Percentiles rank a stretch among this genome's conserved stretches.
Conservation (phyloP, 2,888 invertebrate genomes). For the Microctonus aethiopoides region DNA sequence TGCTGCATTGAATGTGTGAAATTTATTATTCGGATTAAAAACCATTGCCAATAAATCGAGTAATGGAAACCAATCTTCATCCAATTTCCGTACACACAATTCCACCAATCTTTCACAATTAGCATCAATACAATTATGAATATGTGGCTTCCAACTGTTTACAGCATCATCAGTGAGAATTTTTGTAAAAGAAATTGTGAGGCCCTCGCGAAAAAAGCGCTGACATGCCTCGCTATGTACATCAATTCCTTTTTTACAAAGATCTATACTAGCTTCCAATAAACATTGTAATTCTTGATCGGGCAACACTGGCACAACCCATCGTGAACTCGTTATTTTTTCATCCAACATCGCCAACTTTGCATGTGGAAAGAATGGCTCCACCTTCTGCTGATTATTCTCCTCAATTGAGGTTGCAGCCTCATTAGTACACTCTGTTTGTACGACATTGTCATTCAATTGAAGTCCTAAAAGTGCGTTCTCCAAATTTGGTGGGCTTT, state of each 20-base stretch:
- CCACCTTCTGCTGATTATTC: conserved; percentile 65
- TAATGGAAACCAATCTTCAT: conserved; percentile 90
- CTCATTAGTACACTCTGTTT: conserved; percentile 59
- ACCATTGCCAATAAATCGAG: conserved; percentile 92
- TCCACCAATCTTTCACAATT: conserved; percentile 94
- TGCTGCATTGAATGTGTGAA: conserved; percentile 86
- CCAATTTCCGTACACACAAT: conserved; percentile 90
- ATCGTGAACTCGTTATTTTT: conserved; percentile 94
- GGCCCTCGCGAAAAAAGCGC: conserved; percentile 93
- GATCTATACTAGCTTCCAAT: conserved; percentile 87
- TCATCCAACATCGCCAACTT: conserved; percentile 92
- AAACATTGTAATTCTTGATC: conserved; percentile 95
- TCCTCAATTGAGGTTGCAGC: conserved; percentile 55
- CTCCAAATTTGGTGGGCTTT: conserved; percentile 61
- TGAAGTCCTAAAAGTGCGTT: conserved; percentile 63
- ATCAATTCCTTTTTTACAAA: conserved; percentile 88
- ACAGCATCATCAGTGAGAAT: conserved; percentile 98
- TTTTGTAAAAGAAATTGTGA: conserved; percentile 94
- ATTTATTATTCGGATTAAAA: conserved; percentile 95
- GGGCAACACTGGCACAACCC: conserved; percentile 97
- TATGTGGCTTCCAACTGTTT: conserved; percentile 96
- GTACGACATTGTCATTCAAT: conserved; percentile 59
- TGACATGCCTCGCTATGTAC: conserved; percentile 90
- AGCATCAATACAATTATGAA: conserved; percentile 93
- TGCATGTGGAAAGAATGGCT: conserved; percentile 84